Evolutionary conservation across 2,888 invertebrate genomes (phyloP), one percentile per base, ranked within the genome.

Genomic region (Schizotus pectinicornis): DNA sequence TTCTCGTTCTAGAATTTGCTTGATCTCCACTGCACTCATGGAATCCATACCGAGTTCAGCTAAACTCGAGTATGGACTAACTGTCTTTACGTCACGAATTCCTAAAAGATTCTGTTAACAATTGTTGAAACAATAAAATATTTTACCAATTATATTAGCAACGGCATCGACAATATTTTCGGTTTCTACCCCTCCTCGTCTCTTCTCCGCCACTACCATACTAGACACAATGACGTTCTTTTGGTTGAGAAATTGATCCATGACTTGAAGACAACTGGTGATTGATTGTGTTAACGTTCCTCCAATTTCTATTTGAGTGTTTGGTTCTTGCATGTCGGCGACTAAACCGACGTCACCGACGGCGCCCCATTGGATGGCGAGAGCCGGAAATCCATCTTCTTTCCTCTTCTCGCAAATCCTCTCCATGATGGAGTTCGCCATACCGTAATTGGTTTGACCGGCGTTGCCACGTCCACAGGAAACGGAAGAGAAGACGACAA

Each of bases 321-420:
- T 67, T 31, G 77, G 74, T 54, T 79, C 81, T 56, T 79, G 72
- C 75, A 78, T 74, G 3, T 87, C 85, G 33, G 86, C 81, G 3
- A 88, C 83, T 7, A 88, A 79, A 36, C 88, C 89, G 32, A 81
- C 91, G 78, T 96, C 95, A 48, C 94, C 96, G 49, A 96, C 85
- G 34, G 94, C 95, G 34, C 96, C 95, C 95, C 95, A 96, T 76
- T 96, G 93, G 7, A 96, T 87, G 1, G 95, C 95, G 57, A 93
- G 78, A 0, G 85, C 95, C 0, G 93, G 92, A 0, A 88, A 82
- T 0, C 92, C 91, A 6, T 87, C 86, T 52, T 78, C 79, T 70
- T 82, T 82, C 63, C 94, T 85, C 71, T 82, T 81, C 77, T 94
- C 95, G 74, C 92, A 91, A 65, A 95, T 87, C 64, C 92, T 85